A percentile compares a stretch with the other conserved stretches of the same genome.
These are phyloP conservation scores for Brachypalpus laphriformis DNA, from an alignment of 2,888 invertebrate genomes.

Conservation along the genomic window DNA sequence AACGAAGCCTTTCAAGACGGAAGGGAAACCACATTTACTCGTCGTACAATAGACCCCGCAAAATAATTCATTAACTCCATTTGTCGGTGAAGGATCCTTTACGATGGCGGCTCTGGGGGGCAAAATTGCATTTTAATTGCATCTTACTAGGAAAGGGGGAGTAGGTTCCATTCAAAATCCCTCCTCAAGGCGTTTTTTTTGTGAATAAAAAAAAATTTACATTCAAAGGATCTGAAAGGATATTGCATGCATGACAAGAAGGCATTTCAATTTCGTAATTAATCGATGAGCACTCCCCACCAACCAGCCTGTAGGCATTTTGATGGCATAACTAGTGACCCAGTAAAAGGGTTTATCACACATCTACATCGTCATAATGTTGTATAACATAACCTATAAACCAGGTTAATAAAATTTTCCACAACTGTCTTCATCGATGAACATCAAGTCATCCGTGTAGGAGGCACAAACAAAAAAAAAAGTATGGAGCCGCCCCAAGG, in stretches of 20 bases:
- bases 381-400: constrained; percentile 3
- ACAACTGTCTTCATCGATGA: constrained; percentile 33
- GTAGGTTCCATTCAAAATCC: neutral
- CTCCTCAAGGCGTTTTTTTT: neutral
- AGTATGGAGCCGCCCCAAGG: neutral
- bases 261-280: constrained; percentile 32
- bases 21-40: neutral
- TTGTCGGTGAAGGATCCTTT: neutral
- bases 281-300: constrained; percentile 14
- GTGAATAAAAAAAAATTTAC: neutral
- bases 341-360: constrained; percentile 19
- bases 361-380: neutral
- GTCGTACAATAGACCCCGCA: constrained; percentile 26
- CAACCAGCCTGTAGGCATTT: neutral
- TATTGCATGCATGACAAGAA: neutral
- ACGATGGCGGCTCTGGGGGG: neutral
- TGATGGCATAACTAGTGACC: constrained; percentile 14
- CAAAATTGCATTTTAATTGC: constrained; percentile 39
- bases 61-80: constrained; percentile 53
- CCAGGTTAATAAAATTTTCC: constrained; percentile 25
- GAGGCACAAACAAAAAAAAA: neutral
- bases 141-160: neutral
- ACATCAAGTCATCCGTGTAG: constrained; percentile 31
- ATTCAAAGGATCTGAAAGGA: constrained; percentile 12
- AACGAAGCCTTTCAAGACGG: neutral